These are phyloP conservation scores for Poecilus cupreus DNA, from an alignment of 2,888 invertebrate genomes.

Conservation along the genomic window DNA sequence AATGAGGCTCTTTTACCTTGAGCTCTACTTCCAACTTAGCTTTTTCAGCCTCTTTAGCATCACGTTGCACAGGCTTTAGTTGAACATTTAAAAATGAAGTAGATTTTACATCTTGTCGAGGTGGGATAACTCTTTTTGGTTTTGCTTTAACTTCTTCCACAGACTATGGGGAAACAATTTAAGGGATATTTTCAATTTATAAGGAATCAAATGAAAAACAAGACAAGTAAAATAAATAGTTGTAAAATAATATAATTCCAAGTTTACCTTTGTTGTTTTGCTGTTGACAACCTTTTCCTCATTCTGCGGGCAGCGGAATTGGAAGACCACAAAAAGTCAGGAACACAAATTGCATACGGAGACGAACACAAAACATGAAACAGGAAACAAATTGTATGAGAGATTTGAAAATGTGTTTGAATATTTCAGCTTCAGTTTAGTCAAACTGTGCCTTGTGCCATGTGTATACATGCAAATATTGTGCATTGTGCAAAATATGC, in stretches of 20 bases:
- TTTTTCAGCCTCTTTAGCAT: slow-evolving; percentile 70
- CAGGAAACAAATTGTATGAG: slow-evolving; percentile 34
- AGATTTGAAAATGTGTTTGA: neutral
- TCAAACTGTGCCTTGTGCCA: slow-evolving; percentile 9
- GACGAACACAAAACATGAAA: slow-evolving; percentile 60
- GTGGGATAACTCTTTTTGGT: slow-evolving; percentile 71
- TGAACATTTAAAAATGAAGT: slow-evolving; percentile 78
- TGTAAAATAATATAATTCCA: neutral
- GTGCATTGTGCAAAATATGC: slow-evolving; percentile 8
- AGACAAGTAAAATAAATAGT: neutral
- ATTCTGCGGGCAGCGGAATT: slow-evolving; percentile 60
- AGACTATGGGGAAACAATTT: slow-evolving; percentile 63
- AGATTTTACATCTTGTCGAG: slow-evolving; percentile 73
- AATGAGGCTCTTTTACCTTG: slow-evolving; percentile 69
- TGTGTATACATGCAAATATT: slow-evolving; percentile 30
- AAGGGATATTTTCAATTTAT: neutral
- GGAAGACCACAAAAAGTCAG: slow-evolving; percentile 57
- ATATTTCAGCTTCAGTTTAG: slow-evolving; percentile 6
- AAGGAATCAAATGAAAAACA: slow-evolving; percentile 46
- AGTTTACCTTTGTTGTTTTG: slow-evolving; percentile 62
- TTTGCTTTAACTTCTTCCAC: slow-evolving; percentile 69
- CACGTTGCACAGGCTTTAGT: slow-evolving; percentile 76
- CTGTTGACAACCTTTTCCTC: slow-evolving; percentile 63
- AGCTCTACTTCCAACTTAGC: slow-evolving; percentile 68
- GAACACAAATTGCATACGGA: slow-evolving; percentile 60